These are phyloP conservation scores for Zaprionus tsacasi DNA, from an alignment of 1,140 invertebrate genomes.

Conservation along the genomic window DNA sequence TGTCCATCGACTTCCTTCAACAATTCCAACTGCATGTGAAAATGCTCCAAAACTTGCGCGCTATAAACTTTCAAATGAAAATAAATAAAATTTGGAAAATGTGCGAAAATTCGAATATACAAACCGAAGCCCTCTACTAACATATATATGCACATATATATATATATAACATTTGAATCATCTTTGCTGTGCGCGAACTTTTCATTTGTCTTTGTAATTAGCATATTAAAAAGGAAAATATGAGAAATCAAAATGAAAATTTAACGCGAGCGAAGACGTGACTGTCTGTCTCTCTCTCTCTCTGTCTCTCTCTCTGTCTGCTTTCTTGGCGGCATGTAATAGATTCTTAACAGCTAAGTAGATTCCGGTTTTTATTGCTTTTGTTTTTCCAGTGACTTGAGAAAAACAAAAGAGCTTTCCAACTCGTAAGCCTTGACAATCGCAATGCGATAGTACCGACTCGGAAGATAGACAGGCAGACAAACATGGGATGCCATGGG, in stretches of 20 bases:
- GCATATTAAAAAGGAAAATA: constrained; percentile 36
- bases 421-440: constrained; percentile 38
- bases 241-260: constrained; percentile 25
- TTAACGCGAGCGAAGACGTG: neutral
- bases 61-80: neutral
- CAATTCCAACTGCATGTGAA: neutral
- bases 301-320: neutral
- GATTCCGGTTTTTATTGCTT: constrained; percentile 50
- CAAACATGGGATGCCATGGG: neutral
- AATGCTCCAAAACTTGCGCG: neutral
- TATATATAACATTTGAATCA: neutral
- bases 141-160: too few relatives aligned
- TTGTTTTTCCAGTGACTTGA: constrained; percentile 36
- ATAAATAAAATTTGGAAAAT: neutral
- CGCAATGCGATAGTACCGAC: constrained; percentile 10
- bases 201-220: constrained; percentile 42
- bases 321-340: constrained; percentile 24
- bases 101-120: neutral
- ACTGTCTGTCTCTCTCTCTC: neutral
- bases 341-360: constrained; percentile 55
- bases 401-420: constrained; percentile 41
- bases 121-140: neutral
- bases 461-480: neutral
- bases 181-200: constrained; percentile 7
- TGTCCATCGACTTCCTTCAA: neutral